Base-by-base conservation (phyloP, 2,888 invertebrate genomes). In the Luperina testacea region DNA sequence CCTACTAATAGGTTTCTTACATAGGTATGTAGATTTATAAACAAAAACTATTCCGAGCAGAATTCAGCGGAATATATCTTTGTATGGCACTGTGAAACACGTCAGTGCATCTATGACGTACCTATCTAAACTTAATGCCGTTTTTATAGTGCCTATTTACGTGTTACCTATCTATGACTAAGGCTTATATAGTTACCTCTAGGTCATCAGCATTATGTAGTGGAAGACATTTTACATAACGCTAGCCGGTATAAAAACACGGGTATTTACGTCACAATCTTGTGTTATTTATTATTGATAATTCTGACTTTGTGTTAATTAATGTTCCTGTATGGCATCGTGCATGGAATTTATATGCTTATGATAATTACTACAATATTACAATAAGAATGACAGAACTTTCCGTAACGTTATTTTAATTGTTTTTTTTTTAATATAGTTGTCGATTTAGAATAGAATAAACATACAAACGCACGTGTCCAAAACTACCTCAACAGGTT, bases 381-480 rank as follows among this genome's bases (percentile, higher is more conserved):
- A 83, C 8, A 53, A 53, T 24, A 8, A 48, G 1, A 71, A 27
- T 32, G 15, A 61, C 27, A 75, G n/a, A 71, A 72, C 20, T 53
- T 48, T 63, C 17, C 17, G 27, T 53, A 32, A 53, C 8, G 0
- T 15, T 15, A 61, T 15, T 32, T 27, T 17, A n/a, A 48, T 6
- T 17, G 11, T 9, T n/a, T n/a, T 11, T 27, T 5, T 8, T 42
- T 42, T 2, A 7, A 63, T 9, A 32, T 32, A 38, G 4, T 2
- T 38, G 11, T 32, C 11, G 2, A 67, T n/a, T 48, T 38, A 38
- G 3, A 48, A 67, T 32, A 53, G n/a, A 48, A 63, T 45, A 45
- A 9, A 57, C n/a, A 38, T n/a, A 80, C 53, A 75, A 76, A 75
- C 64, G 5, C 42, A 87, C 76, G 48, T 72, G 9, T 64, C 20